phyloP scores from a whole-genome alignment of 2,797 vertebrate species.

The Australoheros facetus region DNA sequence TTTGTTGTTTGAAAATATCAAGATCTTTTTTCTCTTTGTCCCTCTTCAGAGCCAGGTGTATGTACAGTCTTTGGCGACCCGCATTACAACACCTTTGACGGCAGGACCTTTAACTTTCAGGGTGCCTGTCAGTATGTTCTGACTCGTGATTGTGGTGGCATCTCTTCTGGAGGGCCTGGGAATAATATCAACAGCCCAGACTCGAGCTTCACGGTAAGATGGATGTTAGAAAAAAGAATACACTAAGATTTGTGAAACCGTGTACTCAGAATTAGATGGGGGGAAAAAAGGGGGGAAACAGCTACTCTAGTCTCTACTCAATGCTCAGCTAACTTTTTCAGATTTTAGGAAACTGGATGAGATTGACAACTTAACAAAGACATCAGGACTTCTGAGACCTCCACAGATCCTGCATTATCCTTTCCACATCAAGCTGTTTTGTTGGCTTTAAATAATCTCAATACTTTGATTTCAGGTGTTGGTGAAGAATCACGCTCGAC shows the following conservation, averaged over 20 bases:
- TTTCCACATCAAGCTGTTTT: background rate
- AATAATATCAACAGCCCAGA: conserved; percentile 55
- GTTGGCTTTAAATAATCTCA: background rate
- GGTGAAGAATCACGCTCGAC: conserved; percentile 94
- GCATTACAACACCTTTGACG: conserved; percentile 99
- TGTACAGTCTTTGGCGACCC: conserved; percentile 99
- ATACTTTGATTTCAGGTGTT: conserved; percentile 73
- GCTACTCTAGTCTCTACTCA: background rate
- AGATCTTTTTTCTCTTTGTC: background rate
- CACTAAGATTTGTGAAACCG: background rate
- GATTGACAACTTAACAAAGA: accelerated
- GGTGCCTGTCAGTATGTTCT: conserved; percentile 98
- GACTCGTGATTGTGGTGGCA: conserved; percentile 88
- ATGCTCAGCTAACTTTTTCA: background rate
- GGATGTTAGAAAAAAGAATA: background rate
- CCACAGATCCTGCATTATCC: background rate
- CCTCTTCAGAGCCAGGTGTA: conserved; percentile 91
- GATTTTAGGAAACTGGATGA: background rate
- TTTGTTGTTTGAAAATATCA: background rate
- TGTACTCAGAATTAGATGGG: background rate
- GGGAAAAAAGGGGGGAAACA: background rate
- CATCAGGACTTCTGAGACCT: background rate
- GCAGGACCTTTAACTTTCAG: conserved; percentile 99
- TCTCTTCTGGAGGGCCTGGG: conserved; percentile 35
- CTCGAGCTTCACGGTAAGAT: conserved; percentile 85